Evolutionary conservation across 2,797 vertebrate genomes (phyloP), one percentile per base, ranked within the genome.

Genomic region (Oreochromis mossambicus): DNA sequence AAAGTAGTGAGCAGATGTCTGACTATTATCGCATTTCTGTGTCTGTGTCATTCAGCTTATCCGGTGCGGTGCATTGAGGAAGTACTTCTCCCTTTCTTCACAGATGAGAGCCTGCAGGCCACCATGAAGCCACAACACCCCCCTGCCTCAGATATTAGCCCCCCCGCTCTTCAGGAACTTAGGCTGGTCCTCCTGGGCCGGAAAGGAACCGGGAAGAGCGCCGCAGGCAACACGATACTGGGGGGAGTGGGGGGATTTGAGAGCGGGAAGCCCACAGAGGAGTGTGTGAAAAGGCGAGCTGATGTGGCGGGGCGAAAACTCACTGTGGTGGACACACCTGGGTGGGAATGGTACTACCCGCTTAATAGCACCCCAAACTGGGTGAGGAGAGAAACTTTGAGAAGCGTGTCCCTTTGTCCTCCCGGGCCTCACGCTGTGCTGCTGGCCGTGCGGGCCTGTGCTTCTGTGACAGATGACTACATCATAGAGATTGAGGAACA

Each of bases 301-400:
- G 94, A 96, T 4, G 93, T 95, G 9, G 84, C 8, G 0, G 92
- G 94, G 14, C 89, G 92, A 50, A 95, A 91, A 12, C 88, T 96
- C 17, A 95, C 90, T 0, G 95, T 96, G 43, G 95, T 97, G 86
- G 96, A 97, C 92, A 96, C 96, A 6, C 96, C 96, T 0, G 96
- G 96, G 4, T 96, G 96, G 96, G 96, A 96, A 82, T 96, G 96
- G 96, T 96, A 96, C 92, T 96, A 96, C 90, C 93, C 96, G 0
- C 93, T 94, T 36, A 96, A 96, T 86, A 93, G 94, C 79, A 96
- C 96, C 14, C 94, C 96, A 1, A 92, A 92, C 43, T 96, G 96
- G 96, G 96, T 96, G 58, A 95, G 86, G 86, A 92, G 93, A 17
- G 96, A 96, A 55, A 96, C 95, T 3, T 82, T 93, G 24, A 88